Conservation (phyloP, 2,113 vertebrate genomes). For the Microtus oregoni region DNA sequence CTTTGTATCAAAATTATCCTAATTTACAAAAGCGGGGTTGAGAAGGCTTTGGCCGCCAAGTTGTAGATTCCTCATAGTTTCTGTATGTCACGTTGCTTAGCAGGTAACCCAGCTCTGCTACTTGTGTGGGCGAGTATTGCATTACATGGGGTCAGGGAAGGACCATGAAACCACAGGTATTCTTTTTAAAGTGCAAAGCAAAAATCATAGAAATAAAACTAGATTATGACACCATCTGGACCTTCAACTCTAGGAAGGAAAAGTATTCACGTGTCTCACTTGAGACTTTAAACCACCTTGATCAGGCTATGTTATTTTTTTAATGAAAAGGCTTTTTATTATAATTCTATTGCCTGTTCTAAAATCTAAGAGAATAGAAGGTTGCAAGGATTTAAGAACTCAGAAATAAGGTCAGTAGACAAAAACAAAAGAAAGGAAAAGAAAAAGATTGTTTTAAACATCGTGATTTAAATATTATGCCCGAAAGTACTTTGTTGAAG, state of each 20-base stretch:
- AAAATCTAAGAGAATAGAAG: conserved; percentile 1
- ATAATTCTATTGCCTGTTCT: neutral
- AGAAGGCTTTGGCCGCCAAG: neutral
- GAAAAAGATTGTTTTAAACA: neutral
- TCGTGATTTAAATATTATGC: neutral
- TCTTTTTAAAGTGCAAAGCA: neutral
- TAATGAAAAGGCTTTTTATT: neutral
- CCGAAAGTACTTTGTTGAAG: neutral
- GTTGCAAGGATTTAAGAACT: neutral
- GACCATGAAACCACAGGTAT: neutral
- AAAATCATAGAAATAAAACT: neutral
- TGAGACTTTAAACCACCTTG: neutral
- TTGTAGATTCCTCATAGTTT: neutral
- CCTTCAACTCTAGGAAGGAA: neutral
- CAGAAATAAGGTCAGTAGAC: neutral
- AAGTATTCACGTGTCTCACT: conserved; percentile 18
- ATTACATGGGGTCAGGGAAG: neutral
- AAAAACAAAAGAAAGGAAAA: neutral
- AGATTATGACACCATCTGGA: neutral
- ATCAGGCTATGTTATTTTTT: neutral
- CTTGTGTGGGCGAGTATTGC: neutral
- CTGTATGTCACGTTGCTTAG: neutral
- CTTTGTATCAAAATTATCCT: neutral
- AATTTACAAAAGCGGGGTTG: neutral
- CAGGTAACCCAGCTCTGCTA: neutral